phyloP scores from a whole-genome alignment of 2,888 invertebrate species.

The Hypena proboscidalis region DNA sequence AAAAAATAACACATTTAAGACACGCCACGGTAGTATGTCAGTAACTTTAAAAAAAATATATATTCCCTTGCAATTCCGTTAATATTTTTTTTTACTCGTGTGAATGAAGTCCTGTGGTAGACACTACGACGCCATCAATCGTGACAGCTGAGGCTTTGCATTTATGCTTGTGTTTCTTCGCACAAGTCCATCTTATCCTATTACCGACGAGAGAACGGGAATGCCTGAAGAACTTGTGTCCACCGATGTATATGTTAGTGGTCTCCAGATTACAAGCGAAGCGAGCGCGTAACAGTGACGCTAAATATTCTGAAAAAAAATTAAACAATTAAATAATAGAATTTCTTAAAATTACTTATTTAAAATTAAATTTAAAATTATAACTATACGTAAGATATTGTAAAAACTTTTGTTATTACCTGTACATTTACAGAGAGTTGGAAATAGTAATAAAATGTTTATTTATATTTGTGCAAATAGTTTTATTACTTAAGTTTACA shows the following conservation, averaged over 20 bases:
- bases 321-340: no score
- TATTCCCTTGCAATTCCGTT: conserved; percentile 10
- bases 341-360: no score
- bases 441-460: no score
- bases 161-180: conserved; percentile 75
- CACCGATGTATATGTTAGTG: conserved; percentile 70
- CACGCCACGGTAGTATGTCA: no score
- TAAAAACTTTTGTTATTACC: no score
- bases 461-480: no score
- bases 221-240: conserved; percentile 75
- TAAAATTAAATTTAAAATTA: no score
- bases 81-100: conserved; percentile 40
- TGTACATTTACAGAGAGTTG: no score
- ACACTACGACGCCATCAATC: conserved; percentile 68
- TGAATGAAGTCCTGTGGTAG: conserved; percentile 68
- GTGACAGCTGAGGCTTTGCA: conserved; percentile 76
- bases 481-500: no score
- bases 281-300: conserved; percentile 62
- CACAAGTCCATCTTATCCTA: conserved; percentile 75
- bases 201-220: conserved; percentile 72
- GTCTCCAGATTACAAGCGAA: conserved; percentile 58
- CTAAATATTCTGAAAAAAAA: conserved; percentile 64
- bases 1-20: no score
- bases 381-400: no score
- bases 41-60: no score